These are phyloP conservation scores for Tursiops truncatus DNA, from an alignment of 2,113 vertebrate genomes.

Conservation along the genomic window DNA sequence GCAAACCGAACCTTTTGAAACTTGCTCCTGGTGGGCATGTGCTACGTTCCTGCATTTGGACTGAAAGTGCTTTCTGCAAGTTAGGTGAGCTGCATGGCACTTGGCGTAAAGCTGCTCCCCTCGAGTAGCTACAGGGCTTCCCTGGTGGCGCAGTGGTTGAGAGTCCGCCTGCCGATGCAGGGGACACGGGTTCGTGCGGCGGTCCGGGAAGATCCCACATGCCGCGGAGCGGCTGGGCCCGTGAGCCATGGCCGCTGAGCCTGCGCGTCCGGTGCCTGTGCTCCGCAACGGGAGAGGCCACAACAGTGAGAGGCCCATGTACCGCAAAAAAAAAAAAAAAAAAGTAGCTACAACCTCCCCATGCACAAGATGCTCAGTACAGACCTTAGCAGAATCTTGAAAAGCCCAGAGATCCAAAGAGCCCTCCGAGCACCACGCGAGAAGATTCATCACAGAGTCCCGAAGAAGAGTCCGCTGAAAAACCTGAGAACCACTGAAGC, in stretches of 20 bases:
- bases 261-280: too few species aligned
- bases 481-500: conserved; percentile 95
- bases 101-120: conserved; percentile 93
- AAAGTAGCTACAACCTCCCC: conserved; percentile 91
- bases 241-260: too few species aligned
- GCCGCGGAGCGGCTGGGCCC: too few species aligned
- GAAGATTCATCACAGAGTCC: conserved; percentile 92
- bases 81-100: conserved; percentile 95
- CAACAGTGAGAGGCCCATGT: too few species aligned
- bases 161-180: too few species aligned
- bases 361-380: conserved; percentile 99
- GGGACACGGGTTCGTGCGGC: too few species aligned
- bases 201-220: too few species aligned
- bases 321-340: too few species aligned
- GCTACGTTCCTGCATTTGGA: conserved; percentile 89
- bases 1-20: conserved; percentile 93
- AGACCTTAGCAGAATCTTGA: conserved; percentile 85
- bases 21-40: conserved; percentile 96
- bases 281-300: too few species aligned
- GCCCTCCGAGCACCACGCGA: conserved; percentile 90
- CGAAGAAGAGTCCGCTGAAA: conserved; percentile 99
- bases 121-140: conserved; percentile 88
- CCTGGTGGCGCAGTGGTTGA: too few species aligned
- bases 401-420: conserved; percentile 92
- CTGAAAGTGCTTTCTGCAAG: conserved; percentile 90